Evolutionary conservation across 1,140 invertebrate genomes (phyloP).

Genomic region (Orius insidiosus): DNA sequence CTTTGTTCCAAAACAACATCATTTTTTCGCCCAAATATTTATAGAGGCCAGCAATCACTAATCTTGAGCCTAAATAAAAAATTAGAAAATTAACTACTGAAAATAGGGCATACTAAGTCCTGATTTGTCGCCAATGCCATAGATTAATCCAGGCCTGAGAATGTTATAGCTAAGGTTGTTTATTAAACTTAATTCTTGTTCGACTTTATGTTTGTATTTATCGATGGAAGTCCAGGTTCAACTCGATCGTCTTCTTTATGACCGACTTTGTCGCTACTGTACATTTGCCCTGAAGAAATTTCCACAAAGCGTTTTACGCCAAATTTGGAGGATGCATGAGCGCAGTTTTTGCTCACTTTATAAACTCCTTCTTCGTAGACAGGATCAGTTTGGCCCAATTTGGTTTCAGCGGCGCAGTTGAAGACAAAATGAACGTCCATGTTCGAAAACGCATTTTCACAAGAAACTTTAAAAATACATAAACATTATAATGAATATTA

Average conservation of each 20-base stretch:
- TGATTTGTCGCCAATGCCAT: slow-evolving; percentile 64
- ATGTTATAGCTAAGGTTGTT: slow-evolving; percentile 59
- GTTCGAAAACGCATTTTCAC: slow-evolving; percentile 50
- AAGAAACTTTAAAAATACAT: slow-evolving; percentile 41
- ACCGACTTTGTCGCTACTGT: slow-evolving; percentile 61
- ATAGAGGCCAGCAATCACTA: slow-evolving; percentile 74
- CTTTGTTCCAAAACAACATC: slow-evolving; percentile 75
- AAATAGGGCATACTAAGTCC: slow-evolving; percentile 51
- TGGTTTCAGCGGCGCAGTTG: slow-evolving; percentile 81
- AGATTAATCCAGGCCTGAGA: slow-evolving; percentile 68
- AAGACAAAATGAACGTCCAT: slow-evolving; percentile 60
- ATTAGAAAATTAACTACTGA: neutral
- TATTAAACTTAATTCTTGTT: slow-evolving; percentile 51
- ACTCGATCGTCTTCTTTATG: slow-evolving; percentile 55
- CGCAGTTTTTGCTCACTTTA: slow-evolving; percentile 67
- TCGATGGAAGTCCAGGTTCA: slow-evolving; percentile 72
- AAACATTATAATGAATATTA: neutral
- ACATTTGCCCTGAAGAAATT: slow-evolving; percentile 67
- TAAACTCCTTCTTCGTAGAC: slow-evolving; percentile 80
- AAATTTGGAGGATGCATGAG: slow-evolving; percentile 49
- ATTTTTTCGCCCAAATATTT: slow-evolving; percentile 75
- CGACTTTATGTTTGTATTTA: slow-evolving; percentile 67
- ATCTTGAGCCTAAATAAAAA: slow-evolving; percentile 46
- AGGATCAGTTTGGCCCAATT: slow-evolving; percentile 67
- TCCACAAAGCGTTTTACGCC: slow-evolving; percentile 59